Evolutionary conservation across 2,113 vertebrate species (phyloP), one percentile per base, ranked within the genome.

Genomic region (Marmota monax): DNA sequence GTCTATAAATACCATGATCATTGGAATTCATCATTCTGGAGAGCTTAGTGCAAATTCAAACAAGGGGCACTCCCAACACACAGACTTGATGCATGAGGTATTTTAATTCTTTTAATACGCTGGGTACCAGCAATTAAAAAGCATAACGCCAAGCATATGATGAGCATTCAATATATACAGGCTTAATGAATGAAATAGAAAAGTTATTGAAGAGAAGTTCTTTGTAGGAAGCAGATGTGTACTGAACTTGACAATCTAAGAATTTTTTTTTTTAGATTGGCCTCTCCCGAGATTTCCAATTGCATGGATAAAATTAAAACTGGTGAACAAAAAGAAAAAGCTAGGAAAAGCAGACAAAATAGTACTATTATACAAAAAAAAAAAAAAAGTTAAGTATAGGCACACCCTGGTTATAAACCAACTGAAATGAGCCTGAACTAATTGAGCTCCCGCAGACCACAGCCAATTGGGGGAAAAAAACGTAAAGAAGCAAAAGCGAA

Each of bases 351-450:
- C 18, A 27, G 78, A 74, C 83, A 86, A 96, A 94, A 92, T 84
- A 3, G 0, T 58, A 96, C 27, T 93, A 37, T 76, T 82, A 94
- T 72, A 61, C 82, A 84, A 45, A 45, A 51, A 51, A 51, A 48
- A 48, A 79, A 96, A 73, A 93, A 93, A 91, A 34, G 82, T 85
- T 94, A 92, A 94, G 53, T 88, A 86, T 18, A 97, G 95, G 94
- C 67, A 95, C 48, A 93, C 76, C 76, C 89, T 91, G 7, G 0
- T 34, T 78, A 79, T 73, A 95, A 96, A 96, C 34, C 72, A 92
- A 74, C 27, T 37, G 83, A 76, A 93, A 56, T 82, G 84, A 95
- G 61, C 61, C 87, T 93, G 79, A 96, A 96, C 91, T 95, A 96
- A 95, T 72, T 74, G 92, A 80, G 83, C 14, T 89, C 86, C 51